A percentile compares a stretch with the other conserved stretches of the same genome.
These are phyloP conservation scores for Aphidius gifuensis DNA, from an alignment of 1,140 invertebrate species.

Conservation along the genomic window DNA sequence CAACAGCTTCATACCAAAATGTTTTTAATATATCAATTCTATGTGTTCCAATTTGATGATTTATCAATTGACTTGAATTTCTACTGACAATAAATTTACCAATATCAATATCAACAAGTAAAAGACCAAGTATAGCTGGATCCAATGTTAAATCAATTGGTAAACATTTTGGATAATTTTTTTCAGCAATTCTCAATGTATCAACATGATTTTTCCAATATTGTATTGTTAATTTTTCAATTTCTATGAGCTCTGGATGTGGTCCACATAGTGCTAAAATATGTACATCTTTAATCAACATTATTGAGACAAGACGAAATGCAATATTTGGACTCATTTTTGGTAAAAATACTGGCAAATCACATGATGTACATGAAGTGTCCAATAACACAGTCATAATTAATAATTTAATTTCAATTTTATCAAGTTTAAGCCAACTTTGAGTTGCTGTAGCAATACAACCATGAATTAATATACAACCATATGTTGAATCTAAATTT, in stretches of 20 bases:
- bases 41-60: conserved; percentile 58
- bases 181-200: conserved; percentile 61
- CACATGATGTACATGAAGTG: conserved; percentile 64
- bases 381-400: conserved; percentile 64
- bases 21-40: conserved; percentile 68
- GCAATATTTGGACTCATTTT: conserved; percentile 80
- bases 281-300: conserved; percentile 70
- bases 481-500: conserved; percentile 72
- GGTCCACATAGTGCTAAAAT: conserved; percentile 76
- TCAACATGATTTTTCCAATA: conserved; percentile 72
- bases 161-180: conserved; percentile 64
- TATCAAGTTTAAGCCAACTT: conserved; percentile 73
- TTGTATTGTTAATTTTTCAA: conserved; percentile 69
- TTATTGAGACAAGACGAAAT: conserved; percentile 74
- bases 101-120: conserved; percentile 65
- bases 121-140: conserved; percentile 64
- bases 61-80: conserved; percentile 55
- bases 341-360: conserved; percentile 79
- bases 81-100: conserved; percentile 68
- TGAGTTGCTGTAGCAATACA: conserved; percentile 73
- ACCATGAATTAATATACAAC: conserved; percentile 73
- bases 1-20: conserved; percentile 67
- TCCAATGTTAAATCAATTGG: conserved; percentile 62
- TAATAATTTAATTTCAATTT: conserved; percentile 72
- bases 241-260: conserved; percentile 66